Evolutionary conservation across 2,888 invertebrate genomes (phyloP), one percentile per base, ranked within the genome.

Genomic region (Caenorhabditis sp.): DNA sequence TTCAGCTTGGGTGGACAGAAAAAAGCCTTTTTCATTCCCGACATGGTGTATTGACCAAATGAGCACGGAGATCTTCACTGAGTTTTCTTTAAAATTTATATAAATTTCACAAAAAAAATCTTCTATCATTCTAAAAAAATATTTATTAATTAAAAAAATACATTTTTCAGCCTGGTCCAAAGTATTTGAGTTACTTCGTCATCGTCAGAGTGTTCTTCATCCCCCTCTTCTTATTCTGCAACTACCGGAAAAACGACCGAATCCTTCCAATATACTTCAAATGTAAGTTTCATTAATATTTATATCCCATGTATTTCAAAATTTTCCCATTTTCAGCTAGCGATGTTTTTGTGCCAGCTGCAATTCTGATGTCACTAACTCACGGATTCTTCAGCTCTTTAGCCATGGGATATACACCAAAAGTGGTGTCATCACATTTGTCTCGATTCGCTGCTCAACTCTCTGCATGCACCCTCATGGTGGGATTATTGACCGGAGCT

Each of bases 301-400:
- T 1, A 36, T 10, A 14, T 14, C n/a, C n/a, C n/a, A n/a, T n/a
- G n/a, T n/a, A n/a, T 36, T 14, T 1, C n/a, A 31, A 1, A 57
- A 20, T 10, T 7, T 53, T 27, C 23, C 5, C n/a, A 14, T 21
- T 50, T 64, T 59, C 63, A 76, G 76, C 63, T 43, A 69, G 97
- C 88, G 84, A 80, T 70, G 52, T 67, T 50, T 85, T 83, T 67
- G 73, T 84, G 20, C 26, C 69, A 57, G 65, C 79, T 54, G 80
- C 92, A 0, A 90, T 92, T 0, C 84, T 93, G 1, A 91, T 97
- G 90, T 95, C 94, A 5, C 90, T 95, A 84, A 93, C 93, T 62
- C 94, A 94, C 43, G 97, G 97, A 0, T 97, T 97, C 88, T 93
- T 93, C 83, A 95, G 95, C 88, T 94, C 95, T 31, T 89, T 95